Conservation (phyloP, 2,888 invertebrate species). For the Tortricodes alternella region DNA sequence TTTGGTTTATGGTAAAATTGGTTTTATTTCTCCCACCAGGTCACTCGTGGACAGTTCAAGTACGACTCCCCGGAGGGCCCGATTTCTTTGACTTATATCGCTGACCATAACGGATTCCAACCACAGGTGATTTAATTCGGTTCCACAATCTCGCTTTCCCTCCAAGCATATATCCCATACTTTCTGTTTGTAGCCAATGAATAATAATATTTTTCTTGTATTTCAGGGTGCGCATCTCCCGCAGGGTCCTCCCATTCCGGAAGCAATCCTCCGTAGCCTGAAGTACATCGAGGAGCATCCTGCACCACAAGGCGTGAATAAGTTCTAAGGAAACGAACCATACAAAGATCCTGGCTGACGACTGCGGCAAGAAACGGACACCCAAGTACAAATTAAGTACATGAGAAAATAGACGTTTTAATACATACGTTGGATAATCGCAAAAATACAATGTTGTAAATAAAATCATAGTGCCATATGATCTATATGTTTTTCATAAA, state of each 20-base stretch:
- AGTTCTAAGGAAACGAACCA: constrained; percentile 27
- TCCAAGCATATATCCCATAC: too few relatives aligned
- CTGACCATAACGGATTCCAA: background rate
- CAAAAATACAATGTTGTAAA: constrained; percentile 12
- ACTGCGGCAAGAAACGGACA: background rate
- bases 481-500: background rate
- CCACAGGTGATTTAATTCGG: background rate
- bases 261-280: constrained; percentile 52
- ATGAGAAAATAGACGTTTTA: constrained; percentile 7
- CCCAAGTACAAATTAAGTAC: constrained; percentile 13
- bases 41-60: background rate
- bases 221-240: constrained; percentile 54
- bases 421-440: background rate
- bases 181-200: background rate
- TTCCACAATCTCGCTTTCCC: too few relatives aligned
- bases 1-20: background rate
- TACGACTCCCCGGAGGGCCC: background rate
- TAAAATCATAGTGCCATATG: constrained; percentile 23
- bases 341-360: background rate
- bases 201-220: background rate
- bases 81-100: background rate
- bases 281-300: constrained; percentile 52
- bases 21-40: background rate
- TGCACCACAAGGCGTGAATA: constrained; percentile 16
- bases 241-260: constrained; percentile 53